These are phyloP conservation scores for Athrips mouffetella DNA, from an alignment of 2,888 invertebrate species.

Conservation along the genomic window DNA sequence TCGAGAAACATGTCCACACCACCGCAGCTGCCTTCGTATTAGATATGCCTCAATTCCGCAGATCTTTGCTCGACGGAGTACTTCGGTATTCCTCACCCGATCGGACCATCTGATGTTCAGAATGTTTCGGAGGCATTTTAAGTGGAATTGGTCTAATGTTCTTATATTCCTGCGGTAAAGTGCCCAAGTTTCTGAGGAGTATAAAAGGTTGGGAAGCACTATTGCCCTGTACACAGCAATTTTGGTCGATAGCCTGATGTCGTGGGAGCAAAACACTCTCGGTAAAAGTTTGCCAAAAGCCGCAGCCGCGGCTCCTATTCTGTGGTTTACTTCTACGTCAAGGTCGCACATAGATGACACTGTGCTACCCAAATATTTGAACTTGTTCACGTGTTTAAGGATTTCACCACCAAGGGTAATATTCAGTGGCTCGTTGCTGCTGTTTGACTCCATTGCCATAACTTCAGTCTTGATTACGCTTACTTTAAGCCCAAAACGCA, in stretches of 20 bases:
- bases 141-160: too few relatives aligned
- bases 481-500: neutral
- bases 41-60: too few relatives aligned
- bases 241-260: conserved; percentile 14
- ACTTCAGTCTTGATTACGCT: neutral
- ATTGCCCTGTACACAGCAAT: neutral
- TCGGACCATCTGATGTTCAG: too few relatives aligned
- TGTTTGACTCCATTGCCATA: neutral
- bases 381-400: conserved; percentile 21
- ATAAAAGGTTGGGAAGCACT: neutral
- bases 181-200: too few relatives aligned
- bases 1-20: too few relatives aligned
- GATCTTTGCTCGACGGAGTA: too few relatives aligned
- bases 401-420: conserved; percentile 10
- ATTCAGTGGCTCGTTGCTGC: neutral
- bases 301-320: conserved; percentile 23
- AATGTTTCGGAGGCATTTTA: too few relatives aligned
- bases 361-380: conserved; percentile 21
- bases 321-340: conserved; percentile 22
- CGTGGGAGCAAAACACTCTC: conserved; percentile 21
- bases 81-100: too few relatives aligned
- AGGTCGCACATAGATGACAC: conserved; percentile 19
- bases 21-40: too few relatives aligned
- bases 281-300: conserved; percentile 20
- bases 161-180: too few relatives aligned